These are phyloP conservation scores for Pangasianodon hypophthalmus DNA, from an alignment of 2,113 vertebrate species.

Conservation along the genomic window DNA sequence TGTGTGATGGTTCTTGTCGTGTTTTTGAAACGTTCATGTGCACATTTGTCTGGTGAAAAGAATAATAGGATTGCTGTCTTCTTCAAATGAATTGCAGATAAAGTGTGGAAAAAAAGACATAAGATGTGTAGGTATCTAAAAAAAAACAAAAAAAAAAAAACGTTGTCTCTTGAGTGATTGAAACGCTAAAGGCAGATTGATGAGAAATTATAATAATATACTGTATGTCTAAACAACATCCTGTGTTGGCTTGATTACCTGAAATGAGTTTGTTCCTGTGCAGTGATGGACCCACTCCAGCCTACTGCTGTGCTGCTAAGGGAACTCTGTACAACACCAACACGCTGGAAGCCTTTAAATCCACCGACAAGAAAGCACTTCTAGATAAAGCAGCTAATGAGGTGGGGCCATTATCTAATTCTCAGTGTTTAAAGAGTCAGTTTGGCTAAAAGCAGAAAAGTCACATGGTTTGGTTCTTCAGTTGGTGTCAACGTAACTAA, in stretches of 20 bases:
- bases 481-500: background rate
- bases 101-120: background rate
- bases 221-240: background rate
- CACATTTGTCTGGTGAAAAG: background rate
- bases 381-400: constrained; percentile 87
- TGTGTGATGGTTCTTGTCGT: background rate
- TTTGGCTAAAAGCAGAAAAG: background rate
- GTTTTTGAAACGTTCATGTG: background rate
- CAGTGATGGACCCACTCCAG: constrained; percentile 84
- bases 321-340: constrained; percentile 92
- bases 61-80: background rate
- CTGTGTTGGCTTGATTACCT: background rate
- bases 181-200: background rate
- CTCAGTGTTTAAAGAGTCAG: background rate
- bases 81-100: background rate
- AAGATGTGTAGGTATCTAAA: background rate
- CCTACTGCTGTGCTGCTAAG: constrained; percentile 83
- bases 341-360: constrained; percentile 93
- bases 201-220: background rate
- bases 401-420: constrained; percentile 67
- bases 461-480: background rate
- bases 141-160: background rate
- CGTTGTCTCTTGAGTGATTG: background rate
- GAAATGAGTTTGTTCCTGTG: constrained; percentile 1
- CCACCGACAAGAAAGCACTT: constrained; percentile 89